Conservation (phyloP, 2,888 invertebrate genomes). For the Steinernema scapterisci region DNA sequence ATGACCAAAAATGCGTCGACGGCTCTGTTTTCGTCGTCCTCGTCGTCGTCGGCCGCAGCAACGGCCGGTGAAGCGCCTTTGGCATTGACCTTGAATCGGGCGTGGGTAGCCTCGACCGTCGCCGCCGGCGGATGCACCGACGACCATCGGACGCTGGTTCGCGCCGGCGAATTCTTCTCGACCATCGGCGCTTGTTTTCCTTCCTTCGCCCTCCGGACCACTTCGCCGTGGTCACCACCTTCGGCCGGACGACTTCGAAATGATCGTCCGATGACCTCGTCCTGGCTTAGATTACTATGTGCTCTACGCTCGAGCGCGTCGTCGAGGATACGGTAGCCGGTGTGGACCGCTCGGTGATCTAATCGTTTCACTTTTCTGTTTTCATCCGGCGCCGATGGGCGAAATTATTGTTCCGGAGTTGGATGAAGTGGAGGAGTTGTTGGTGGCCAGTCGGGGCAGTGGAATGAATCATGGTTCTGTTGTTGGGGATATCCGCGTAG, state of each 20-base stretch:
- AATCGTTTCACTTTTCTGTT: too few species aligned
- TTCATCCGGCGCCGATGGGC: too few species aligned
- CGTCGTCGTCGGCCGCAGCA: too few species aligned
- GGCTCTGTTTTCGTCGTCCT: conserved; percentile 17
- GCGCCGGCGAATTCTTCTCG: conserved; percentile 25
- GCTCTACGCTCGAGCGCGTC: background rate
- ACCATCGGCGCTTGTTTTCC: conserved; percentile 10
- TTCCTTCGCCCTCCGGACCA: background rate
- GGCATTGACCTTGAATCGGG: conserved; percentile 31
- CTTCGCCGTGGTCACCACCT: conserved; percentile 24
- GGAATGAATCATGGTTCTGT: too few species aligned
- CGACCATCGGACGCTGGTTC: conserved; percentile 14
- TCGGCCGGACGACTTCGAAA: conserved; percentile 12
- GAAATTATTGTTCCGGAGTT: too few species aligned
- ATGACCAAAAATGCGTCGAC: conserved; percentile 22
- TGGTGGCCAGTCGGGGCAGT: too few species aligned
- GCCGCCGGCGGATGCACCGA: background rate
- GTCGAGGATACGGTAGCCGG: background rate
- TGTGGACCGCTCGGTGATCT: too few species aligned
- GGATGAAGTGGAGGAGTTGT: too few species aligned
- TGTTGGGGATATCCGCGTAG: too few species aligned
- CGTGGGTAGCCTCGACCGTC: conserved; percentile 18
- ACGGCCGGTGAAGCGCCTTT: conserved; percentile 22
- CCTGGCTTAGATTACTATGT: conserved; percentile 23
- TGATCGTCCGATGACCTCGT: conserved; percentile 28